These are phyloP conservation scores for human DNA, from an alignment of 2,113 vertebrate genomes.

Conservation along the genomic window GRCh38 chr15:70809501-70810000, in stretches of 20 bases:
- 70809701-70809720: neutral
- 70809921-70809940: neutral
- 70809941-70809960: neutral
- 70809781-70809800: neutral
- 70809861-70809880: neutral
- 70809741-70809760: neutral
- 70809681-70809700: neutral
- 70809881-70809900: neutral
- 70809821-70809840: neutral
- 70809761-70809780: neutral
- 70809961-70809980: neutral
- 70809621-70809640: neutral
- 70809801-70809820: neutral
- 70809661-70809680: neutral
- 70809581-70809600: neutral
- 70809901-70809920: neutral
- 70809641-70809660: neutral
- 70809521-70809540: neutral
- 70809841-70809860: neutral
- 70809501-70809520: neutral
- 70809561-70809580: neutral
- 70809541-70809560: accelerated
- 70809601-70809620: neutral
- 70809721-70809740: neutral
- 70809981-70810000: neutral